Conservation (phyloP, 30 jellyfish, hydroid and myxozoan species). For the Pelagia noctiluca region DNA sequence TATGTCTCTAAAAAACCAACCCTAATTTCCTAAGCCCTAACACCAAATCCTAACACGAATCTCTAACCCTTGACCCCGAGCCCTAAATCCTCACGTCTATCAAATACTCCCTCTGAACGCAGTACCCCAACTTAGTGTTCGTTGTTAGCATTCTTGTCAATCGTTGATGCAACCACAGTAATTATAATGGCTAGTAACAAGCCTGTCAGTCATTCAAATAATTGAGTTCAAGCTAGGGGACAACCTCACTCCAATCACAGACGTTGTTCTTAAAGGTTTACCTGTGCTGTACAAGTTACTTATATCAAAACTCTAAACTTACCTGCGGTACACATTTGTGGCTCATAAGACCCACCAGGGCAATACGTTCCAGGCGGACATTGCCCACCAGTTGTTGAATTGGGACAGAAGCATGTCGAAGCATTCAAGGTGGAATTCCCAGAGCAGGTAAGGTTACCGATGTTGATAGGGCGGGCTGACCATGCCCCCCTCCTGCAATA, state of each 20-base stretch:
- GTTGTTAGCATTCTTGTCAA: too few relatives aligned
- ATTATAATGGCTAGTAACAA: too few relatives aligned
- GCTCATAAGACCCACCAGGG: conserved; percentile 82
- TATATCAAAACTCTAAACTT: background rate
- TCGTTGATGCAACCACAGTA: too few relatives aligned
- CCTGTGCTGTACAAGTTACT: background rate
- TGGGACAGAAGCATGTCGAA: conserved; percentile 78
- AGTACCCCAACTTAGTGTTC: too few relatives aligned
- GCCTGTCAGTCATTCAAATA: too few relatives aligned
- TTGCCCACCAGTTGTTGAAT: conserved; percentile 92
- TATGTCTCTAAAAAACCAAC: too few relatives aligned
- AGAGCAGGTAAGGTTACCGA: conserved; percentile 72
- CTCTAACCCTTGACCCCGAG: too few relatives aligned
- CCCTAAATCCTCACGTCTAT: too few relatives aligned
- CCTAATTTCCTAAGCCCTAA: too few relatives aligned
- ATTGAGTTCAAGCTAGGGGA: too few relatives aligned
- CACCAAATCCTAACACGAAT: too few relatives aligned
- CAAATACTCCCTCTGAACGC: too few relatives aligned
- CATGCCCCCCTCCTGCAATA: conserved; percentile 90
- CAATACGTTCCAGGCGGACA: conserved; percentile 90
- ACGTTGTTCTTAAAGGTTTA: background rate
- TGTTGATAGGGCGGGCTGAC: conserved; percentile 80
- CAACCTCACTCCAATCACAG: background rate
- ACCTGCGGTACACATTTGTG: conserved; percentile 89
- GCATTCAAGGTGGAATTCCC: conserved; percentile 68